Evolutionary conservation across 2,113 vertebrate genomes (phyloP).

Genomic region (Tyto alba): DNA sequence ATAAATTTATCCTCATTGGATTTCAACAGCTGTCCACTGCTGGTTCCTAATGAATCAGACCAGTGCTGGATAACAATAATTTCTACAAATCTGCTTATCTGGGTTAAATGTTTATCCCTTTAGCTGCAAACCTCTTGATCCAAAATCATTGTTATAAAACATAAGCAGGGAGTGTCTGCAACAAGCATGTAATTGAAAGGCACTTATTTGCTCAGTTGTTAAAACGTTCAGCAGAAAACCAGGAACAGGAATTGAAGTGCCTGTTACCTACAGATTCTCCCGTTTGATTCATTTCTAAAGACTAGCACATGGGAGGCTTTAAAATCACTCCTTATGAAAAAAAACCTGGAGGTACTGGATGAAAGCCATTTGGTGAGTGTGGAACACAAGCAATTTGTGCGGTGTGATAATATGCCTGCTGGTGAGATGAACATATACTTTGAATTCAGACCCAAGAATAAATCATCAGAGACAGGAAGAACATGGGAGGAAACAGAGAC

Average conservation of each 20-base stretch:
- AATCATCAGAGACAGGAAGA: neutral
- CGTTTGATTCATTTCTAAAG: neutral
- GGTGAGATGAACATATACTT: neutral
- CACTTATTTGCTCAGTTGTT: conserved; percentile 18
- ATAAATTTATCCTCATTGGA: conserved; percentile 44
- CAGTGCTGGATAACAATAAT: conserved; percentile 36
- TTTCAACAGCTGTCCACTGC: conserved; percentile 24
- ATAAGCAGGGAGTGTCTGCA: conserved; percentile 10
- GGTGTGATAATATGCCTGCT: neutral
- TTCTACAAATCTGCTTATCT: conserved; percentile 56
- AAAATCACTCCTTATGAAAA: neutral
- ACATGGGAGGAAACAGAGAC: neutral
- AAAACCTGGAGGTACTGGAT: neutral
- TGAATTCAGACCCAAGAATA: neutral
- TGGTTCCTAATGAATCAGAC: conserved; percentile 30
- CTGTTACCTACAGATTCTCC: neutral
- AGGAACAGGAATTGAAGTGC: neutral
- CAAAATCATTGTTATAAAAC: neutral
- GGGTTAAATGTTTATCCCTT: conserved; percentile 45
- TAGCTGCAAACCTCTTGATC: conserved; percentile 39
- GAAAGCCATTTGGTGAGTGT: neutral
- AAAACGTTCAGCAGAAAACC: neutral
- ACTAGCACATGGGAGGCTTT: neutral
- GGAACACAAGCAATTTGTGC: neutral
- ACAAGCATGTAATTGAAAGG: conserved; percentile 40